Evolutionary conservation across 2,113 vertebrate species (phyloP), one percentile per base, ranked within the genome.

Genomic region (Nesospiza acunhae): DNA sequence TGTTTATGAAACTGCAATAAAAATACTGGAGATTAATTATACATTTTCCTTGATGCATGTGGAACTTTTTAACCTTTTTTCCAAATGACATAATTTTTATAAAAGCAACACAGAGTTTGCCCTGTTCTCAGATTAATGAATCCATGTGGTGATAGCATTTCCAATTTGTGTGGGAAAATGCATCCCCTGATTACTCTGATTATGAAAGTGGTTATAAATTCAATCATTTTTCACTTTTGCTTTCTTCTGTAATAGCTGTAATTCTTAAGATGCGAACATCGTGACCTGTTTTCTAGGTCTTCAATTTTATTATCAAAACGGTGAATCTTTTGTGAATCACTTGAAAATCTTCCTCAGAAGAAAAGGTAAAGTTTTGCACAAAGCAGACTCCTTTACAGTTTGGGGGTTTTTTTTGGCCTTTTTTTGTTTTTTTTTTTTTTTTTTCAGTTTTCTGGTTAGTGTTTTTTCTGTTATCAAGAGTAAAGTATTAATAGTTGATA

Each of bases 231-330:
- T 87, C 4, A 11, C 9, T 47, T 66, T 80, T 7, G 2, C 13
- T 82, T 92, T 90, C 50, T 28, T 84, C 63, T 92, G 31, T 83
- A 95, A 86, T 87, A 89, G 46, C 59, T 77, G 42, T 74, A 69
- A 77, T 89, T 90, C 73, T 70, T 77, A 58, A 74, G 41, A 92
- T 64, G 11, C 56, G 75, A 86, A 68, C 68, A 86, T 84, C 0
- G 0, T 91, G 80, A 91, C 59, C 55, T 86, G 59, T 80, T 92
- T 84, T 89, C 30, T 41, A 84, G 37, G 59, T 53, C 55, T 86
- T 89, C 37, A 63, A 15, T 73, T 83, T 83, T 83, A 76, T 88
- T 79, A 90, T 52, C 44, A 80, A 66, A 90, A 37, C 2, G 8
- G 7, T 37, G 22, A 76, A 76, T 90, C 27, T 89, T 90, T 90